Percentiles rank a stretch among this genome's conserved stretches.
These are phyloP conservation scores for Drosophila tsacasi DNA, from an alignment of 1,140 invertebrate genomes.

Conservation along the genomic window DNA sequence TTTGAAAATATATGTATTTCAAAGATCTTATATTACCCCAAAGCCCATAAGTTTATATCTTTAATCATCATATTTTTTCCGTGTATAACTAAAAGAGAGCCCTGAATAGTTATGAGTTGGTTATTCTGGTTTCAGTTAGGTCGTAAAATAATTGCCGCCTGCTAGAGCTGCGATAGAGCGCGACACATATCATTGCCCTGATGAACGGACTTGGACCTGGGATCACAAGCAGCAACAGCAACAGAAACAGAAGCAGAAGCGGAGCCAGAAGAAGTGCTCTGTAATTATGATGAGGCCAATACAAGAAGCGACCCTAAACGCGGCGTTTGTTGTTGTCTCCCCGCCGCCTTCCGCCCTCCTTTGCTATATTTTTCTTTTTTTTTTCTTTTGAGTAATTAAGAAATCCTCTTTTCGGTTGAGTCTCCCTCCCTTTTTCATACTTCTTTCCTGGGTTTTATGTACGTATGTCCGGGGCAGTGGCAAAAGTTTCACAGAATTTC, in stretches of 20 bases:
- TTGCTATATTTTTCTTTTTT: constrained; percentile 21
- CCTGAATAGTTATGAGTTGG: constrained; percentile 55
- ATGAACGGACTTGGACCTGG: constrained; percentile 53
- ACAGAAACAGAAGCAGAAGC: constrained; percentile 7
- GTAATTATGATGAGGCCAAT: constrained; percentile 84
- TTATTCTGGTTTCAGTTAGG: constrained; percentile 67
- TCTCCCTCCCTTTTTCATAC: constrained; percentile 24
- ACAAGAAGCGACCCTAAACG: constrained; percentile 78
- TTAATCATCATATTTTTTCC: neutral
- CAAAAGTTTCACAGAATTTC: constrained; percentile 79
- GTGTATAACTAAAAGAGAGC: constrained; percentile 17
- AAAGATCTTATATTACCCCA: neutral
- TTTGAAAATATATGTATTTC: neutral
- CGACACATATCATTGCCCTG: constrained; percentile 77
- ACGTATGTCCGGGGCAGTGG: constrained; percentile 45
- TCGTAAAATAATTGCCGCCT: constrained; percentile 79
- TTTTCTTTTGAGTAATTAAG: constrained; percentile 69
- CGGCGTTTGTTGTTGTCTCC: constrained; percentile 53
- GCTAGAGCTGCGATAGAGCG: constrained; percentile 69
- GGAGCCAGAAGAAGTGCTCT: constrained; percentile 52
- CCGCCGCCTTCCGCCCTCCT: constrained; percentile 20
- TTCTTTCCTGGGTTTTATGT: constrained; percentile 62
- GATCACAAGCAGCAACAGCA: constrained; percentile 43
- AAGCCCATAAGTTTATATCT: too few species aligned
- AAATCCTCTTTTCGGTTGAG: constrained; percentile 73